phyloP scores from a whole-genome alignment of 2,888 invertebrate species.

The Drosophila peninsularis region DNA sequence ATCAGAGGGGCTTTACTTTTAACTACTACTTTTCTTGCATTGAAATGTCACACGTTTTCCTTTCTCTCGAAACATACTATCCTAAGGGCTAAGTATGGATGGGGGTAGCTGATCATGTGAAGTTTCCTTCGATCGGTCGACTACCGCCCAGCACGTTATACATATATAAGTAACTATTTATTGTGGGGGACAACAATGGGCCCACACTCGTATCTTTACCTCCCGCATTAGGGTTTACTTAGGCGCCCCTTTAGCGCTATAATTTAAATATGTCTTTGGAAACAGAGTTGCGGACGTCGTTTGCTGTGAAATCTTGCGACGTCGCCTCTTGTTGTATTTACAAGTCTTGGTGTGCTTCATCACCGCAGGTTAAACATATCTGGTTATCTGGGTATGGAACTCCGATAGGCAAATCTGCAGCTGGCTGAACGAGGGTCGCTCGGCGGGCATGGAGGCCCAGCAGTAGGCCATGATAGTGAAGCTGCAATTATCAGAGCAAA shows the following conservation, averaged over 20 bases:
- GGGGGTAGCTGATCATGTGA: conserved; percentile 11
- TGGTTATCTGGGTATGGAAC: conserved; percentile 93
- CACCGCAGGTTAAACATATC: conserved; percentile 89
- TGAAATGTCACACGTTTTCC: conserved; percentile 69
- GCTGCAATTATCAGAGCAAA: conserved; percentile 84
- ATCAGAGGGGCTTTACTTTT: conserved; percentile 23
- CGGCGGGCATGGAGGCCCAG: conserved; percentile 94
- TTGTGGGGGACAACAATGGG: conserved; percentile 37
- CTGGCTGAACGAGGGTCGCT: conserved; percentile 93
- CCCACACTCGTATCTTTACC: conserved; percentile 30
- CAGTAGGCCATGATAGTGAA: conserved; percentile 97
- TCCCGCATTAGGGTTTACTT: conserved; percentile 27
- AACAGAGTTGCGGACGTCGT: conserved; percentile 68
- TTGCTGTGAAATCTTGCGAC: conserved; percentile 74
- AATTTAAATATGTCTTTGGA: conserved; percentile 76
- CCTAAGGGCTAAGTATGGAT: conserved; percentile 40
- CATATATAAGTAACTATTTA: conserved; percentile 60
- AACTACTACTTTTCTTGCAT: conserved; percentile 66
- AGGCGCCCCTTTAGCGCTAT: conserved; percentile 31
- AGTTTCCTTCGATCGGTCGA: conserved; percentile 15
- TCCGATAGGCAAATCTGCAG: conserved; percentile 93
- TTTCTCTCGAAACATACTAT: conserved; percentile 30
- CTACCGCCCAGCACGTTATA: conserved; percentile 36
- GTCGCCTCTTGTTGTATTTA: conserved; percentile 76
- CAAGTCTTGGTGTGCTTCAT: conserved; percentile 75